Base-by-base conservation (phyloP, 2,113 vertebrate species). In the Tenrec ecaudatus region DNA sequence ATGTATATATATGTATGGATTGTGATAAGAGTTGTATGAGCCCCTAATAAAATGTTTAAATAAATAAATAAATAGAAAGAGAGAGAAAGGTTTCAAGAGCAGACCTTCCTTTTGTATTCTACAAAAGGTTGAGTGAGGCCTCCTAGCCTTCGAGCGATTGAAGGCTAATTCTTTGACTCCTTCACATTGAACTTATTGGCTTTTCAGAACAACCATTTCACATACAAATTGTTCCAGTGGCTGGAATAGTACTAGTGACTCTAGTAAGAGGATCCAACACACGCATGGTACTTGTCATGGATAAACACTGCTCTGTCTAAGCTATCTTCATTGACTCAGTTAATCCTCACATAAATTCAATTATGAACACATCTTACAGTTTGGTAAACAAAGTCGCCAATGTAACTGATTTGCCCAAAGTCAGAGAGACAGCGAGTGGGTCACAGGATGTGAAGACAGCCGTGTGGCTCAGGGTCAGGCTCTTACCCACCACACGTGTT, bases 161-260 rank as follows among this genome's bases (percentile, higher is more conserved):
- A 78, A 93, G 29, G 25, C 33, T 62, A n/a, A 85, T 83, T 69
- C 7, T 27, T 94, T 75, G 77, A 47, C 53, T 60, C 22, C 11
- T 84, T 77, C 33, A 57, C 60, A 80, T 82, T 82, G 43, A 94
- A 36, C 75, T 81, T 86, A 69, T 89, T 33, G 69, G 10, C 83
- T 91, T 92, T 76, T 5, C 73, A 53, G 47, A 53, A 53, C 9
- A 53, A 53, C 47, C 47, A 53, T 53, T 53, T 53, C 47, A 53
- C 9, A 10, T 53, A 53, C 40, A 53, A 53, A 53, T 53, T 10
- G 12, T 53, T 90, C 90, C 23, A 58, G 25, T 11, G 93, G 71
- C 68, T 94, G 29, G 40, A 29, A 14, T 19, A 82, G 80, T 19
- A 20, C 36, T 78, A 85, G 20, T 23, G n/a, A 31, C 68, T 96